A percentile compares a stretch with the other conserved stretches of the same genome.
phyloP scores from a whole-genome alignment of 2,113 vertebrate genomes.

The Platycercus adscitus region DNA sequence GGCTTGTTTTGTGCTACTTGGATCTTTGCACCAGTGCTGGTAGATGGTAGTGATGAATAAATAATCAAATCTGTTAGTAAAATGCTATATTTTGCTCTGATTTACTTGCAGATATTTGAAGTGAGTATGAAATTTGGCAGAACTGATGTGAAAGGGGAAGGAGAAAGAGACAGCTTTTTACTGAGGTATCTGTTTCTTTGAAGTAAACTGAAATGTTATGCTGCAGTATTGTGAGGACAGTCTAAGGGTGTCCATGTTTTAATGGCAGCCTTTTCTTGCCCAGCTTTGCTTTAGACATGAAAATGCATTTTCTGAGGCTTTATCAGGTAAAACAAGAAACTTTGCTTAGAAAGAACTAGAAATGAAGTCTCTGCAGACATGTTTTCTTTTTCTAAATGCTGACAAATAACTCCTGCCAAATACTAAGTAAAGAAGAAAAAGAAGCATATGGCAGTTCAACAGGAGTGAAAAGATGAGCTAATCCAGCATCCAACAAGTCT shows the following conservation, averaged over 20 bases:
- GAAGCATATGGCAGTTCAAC: slow-evolving; percentile 68
- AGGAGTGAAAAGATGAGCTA: slow-evolving; percentile 68
- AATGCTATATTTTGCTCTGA: slow-evolving; percentile 13
- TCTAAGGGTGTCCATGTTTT: neutral
- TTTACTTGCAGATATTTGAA: slow-evolving; percentile 40
- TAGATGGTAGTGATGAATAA: slow-evolving; percentile 28
- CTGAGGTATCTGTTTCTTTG: slow-evolving; percentile 2
- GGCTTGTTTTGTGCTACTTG: neutral
- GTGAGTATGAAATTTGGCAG: neutral
- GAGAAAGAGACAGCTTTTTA: slow-evolving; percentile 10
- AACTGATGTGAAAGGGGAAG: slow-evolving; percentile 1
- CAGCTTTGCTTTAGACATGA: neutral
- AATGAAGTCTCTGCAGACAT: slow-evolving; percentile 27
- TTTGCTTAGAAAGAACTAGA: slow-evolving; percentile 1
- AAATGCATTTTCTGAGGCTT: neutral
- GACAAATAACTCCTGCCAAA: slow-evolving; percentile 65
- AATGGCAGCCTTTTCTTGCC: neutral
- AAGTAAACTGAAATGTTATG: neutral
- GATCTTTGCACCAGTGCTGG: neutral
- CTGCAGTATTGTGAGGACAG: neutral
- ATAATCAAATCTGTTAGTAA: slow-evolving; percentile 13
- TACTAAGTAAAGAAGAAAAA: slow-evolving; percentile 61
- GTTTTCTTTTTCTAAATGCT: slow-evolving; percentile 55
- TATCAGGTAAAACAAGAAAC: slow-evolving; percentile 3
- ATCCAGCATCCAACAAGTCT: slow-evolving; percentile 62